These are phyloP conservation scores for Hydraecia micacea DNA, from an alignment of 2,888 invertebrate species.

Conservation along the genomic window DNA sequence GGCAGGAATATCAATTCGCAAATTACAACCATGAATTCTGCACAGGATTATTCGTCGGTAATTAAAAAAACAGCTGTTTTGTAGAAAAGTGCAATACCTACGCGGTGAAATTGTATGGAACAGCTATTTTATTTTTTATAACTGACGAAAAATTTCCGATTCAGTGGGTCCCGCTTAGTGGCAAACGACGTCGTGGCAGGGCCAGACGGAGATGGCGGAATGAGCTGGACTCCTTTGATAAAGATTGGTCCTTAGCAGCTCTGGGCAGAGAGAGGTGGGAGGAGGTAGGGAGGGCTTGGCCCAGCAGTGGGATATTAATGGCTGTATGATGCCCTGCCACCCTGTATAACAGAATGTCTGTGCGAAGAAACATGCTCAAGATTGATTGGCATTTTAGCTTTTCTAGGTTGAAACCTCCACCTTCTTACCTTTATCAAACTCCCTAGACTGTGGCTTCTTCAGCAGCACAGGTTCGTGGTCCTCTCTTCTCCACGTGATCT, in stretches of 20 bases:
- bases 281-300: not conserved
- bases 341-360: not conserved
- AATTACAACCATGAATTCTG: too few relatives aligned
- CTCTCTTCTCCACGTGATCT: conserved; percentile 95
- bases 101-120: not conserved
- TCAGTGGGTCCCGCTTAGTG: not conserved
- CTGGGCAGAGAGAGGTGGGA: not conserved
- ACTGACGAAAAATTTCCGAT: not conserved
- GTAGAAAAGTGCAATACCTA: not conserved
- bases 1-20: too few relatives aligned
- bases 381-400: not conserved
- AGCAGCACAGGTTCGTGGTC: conserved; percentile 92
- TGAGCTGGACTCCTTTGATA: not conserved
- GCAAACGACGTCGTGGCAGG: not conserved
- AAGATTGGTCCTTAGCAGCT: not conserved
- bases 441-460: conserved; percentile 88
- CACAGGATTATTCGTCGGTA: too few relatives aligned
- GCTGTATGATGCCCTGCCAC: not conserved
- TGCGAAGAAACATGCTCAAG: not conserved
- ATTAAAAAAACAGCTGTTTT: too few relatives aligned
- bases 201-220: not conserved
- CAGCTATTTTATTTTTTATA: too few relatives aligned
- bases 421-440: conserved; percentile 85
- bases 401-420: too few relatives aligned
- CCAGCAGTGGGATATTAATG: not conserved